These are phyloP conservation scores for Syngnathus acus DNA, from an alignment of 2,797 vertebrate genomes.

Conservation along the genomic window DNA sequence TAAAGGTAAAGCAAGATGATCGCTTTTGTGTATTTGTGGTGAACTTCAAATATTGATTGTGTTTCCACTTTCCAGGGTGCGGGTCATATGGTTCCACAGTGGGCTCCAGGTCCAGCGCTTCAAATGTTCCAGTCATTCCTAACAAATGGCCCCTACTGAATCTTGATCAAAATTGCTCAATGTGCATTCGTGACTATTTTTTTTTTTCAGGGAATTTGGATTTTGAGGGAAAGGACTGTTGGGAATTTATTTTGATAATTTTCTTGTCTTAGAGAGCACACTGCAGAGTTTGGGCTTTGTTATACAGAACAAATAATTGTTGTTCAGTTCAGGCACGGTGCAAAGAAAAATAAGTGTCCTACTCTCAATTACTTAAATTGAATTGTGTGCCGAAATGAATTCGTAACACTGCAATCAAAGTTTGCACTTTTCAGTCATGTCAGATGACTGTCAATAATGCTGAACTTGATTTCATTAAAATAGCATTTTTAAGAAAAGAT, in stretches of 20 bases:
- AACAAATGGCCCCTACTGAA: constrained; percentile 58
- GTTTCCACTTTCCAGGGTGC: constrained; percentile 66
- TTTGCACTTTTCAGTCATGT: constrained; percentile 4
- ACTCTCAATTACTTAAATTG: not conserved
- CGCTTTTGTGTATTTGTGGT: not conserved
- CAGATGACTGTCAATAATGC: not conserved
- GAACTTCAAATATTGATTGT: not conserved
- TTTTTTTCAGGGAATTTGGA: constrained; percentile 18
- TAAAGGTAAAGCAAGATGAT: constrained; percentile 60
- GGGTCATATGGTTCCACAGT: constrained; percentile 79
- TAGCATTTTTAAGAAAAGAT: not conserved
- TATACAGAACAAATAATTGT: not conserved
- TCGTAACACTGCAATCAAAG: not conserved
- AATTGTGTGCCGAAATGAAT: not conserved
- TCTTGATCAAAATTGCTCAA: constrained; percentile 6
- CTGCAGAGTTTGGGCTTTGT: not conserved
- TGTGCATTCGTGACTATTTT: not conserved
- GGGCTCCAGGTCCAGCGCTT: constrained; percentile 71
- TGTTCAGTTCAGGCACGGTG: not conserved
- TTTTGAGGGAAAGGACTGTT: constrained; percentile 12
- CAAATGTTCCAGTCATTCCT: constrained; percentile 73
- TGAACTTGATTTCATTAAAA: not conserved
- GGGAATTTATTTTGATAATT: not conserved
- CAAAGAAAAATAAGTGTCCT: not conserved
- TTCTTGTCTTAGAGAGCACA: not conserved